phyloP scores from a whole-genome alignment of 92 coral and sea anemone species.

The Phenganax subtilis region DNA sequence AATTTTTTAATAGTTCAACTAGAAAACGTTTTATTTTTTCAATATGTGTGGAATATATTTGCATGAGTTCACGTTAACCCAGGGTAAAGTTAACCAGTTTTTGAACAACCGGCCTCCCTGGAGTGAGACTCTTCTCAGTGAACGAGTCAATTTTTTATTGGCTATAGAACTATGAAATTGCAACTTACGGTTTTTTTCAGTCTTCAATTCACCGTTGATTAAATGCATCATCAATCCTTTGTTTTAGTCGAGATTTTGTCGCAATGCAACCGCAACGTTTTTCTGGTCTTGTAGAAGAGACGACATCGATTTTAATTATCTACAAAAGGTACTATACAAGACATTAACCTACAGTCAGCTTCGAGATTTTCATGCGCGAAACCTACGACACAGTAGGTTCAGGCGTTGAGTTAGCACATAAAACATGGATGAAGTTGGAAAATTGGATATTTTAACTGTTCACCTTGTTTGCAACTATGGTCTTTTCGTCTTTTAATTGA shows the following conservation, averaged over 20 bases:
- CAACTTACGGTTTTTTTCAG: background rate
- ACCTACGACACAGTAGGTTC: background rate
- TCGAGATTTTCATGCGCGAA: background rate
- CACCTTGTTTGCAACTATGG: too few relatives aligned
- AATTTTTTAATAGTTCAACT: too few relatives aligned
- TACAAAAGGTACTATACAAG: constrained; percentile 60
- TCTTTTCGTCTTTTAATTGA: background rate
- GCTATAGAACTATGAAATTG: background rate
- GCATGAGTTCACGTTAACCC: too few relatives aligned
- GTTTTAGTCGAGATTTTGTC: constrained; percentile 78
- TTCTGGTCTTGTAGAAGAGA: constrained; percentile 91
- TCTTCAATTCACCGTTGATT: background rate
- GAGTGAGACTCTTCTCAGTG: too few relatives aligned
- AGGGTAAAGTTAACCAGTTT: too few relatives aligned
- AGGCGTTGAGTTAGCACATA: too few relatives aligned
- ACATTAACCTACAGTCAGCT: background rate
- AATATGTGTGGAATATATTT: too few relatives aligned
- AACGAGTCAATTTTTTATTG: background rate
- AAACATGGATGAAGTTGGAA: too few relatives aligned
- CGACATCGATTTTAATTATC: constrained; percentile 84
- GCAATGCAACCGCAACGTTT: constrained; percentile 78
- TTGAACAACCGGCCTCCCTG: too few relatives aligned
- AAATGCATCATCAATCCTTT: background rate
- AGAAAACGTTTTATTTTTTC: too few relatives aligned
- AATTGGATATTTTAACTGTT: too few relatives aligned